Evolutionary conservation across 2,113 vertebrate genomes (phyloP).

Genomic region (Porphyrio hochstetteri): DNA sequence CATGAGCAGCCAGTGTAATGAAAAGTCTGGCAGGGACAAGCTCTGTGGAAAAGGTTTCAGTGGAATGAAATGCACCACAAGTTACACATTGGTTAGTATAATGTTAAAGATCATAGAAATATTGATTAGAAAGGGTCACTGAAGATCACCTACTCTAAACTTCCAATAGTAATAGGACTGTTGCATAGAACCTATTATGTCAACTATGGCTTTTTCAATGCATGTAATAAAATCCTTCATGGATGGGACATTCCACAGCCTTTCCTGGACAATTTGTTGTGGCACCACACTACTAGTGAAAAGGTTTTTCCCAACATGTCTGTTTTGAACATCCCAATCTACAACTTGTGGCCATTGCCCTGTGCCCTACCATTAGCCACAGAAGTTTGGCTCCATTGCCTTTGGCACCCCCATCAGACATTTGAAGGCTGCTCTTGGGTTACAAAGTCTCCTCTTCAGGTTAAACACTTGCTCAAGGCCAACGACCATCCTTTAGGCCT

Average conservation of each 20-base stretch:
- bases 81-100: not conserved
- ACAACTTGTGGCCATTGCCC: not conserved
- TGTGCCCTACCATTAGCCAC: not conserved
- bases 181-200: not conserved
- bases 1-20: not conserved
- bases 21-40: not conserved
- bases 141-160: not conserved
- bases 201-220: not conserved
- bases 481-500: not conserved
- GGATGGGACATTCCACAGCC: not conserved
- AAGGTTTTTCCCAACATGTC: not conserved
- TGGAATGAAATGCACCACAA: not conserved
- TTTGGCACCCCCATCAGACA: not conserved
- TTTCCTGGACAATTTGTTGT: not conserved
- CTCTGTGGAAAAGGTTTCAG: not conserved
- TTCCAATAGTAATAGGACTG: not conserved
- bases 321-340: not conserved
- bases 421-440: not conserved
- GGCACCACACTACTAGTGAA: not conserved
- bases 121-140: not conserved
- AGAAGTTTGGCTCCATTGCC: not conserved
- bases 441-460: not conserved
- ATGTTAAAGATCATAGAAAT: not conserved
- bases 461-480: not conserved
- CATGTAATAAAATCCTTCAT: not conserved